Evolutionary conservation across 2,797 vertebrate species (phyloP), one percentile per base, ranked within the genome.

Genomic region (Antennarius maculatus): DNA sequence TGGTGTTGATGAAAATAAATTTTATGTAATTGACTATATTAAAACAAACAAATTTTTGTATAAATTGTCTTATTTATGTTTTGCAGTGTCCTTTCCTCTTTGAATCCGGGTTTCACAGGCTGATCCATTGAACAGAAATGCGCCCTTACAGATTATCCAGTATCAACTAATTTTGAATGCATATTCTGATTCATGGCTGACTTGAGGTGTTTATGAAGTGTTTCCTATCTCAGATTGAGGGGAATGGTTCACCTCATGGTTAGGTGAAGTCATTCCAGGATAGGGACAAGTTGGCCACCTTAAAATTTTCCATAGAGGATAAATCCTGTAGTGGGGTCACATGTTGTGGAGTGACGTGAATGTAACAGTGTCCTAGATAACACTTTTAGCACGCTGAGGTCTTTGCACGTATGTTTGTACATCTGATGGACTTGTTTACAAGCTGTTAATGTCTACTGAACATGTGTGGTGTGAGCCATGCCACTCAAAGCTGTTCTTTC

Each of bases 371-470:
- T 67, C 46, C 62, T 48, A 39, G 46, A 47, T 58, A 53, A 74
- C 66, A 54, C 42, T 58, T 76, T 71, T 82, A 62, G 46, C 61
- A 6, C 59, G 15, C 12, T 31, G 42, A 18, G 10, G 7, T 28
- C 16, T 47, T 5, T 52, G 72, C 18, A 46, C 34, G 48, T 49
- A 13, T 77, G 63, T 74, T 50, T 74, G 39, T 64, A 29, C 43
- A 57, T 60, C 50, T 58, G 51, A 49, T 23, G 17, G 39, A 41
- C 68, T 28, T 64, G 58, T 80, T 86, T 69, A 77, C 37, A 66
- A 75, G 77, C 67, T 77, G 79, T 28, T 77, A 74, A 84, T 62
- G 54, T 46, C 29, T 13, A 9, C 23, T 17, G 50, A 80, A 29
- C 49, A 34, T 42, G 55, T 66, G 70, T 37, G n/a, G 17, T 14